Percentiles rank a stretch among this genome's conserved stretches.
Evolutionary conservation across 1,140 invertebrate species (phyloP).

Genomic region (Pogonomyrmex barbatus): DNA sequence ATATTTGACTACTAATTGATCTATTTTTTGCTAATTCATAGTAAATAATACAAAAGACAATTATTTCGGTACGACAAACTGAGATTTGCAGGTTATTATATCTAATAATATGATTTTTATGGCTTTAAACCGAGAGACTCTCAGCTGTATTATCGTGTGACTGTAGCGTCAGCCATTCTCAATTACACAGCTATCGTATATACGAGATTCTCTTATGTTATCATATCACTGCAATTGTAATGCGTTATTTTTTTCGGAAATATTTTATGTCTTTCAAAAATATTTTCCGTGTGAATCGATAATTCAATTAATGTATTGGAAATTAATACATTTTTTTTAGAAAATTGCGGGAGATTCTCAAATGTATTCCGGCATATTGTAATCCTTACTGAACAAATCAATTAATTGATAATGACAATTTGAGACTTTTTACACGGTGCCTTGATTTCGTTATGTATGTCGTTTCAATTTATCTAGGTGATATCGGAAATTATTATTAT

Average conservation of each 20-base stretch:
- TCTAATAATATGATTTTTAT: conserved; percentile 73
- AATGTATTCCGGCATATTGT: conserved; percentile 87
- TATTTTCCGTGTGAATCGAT: conserved; percentile 5
- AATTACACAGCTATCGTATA: conserved; percentile 54
- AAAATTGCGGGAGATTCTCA: conserved; percentile 86
- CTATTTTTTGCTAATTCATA: background rate
- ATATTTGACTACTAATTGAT: background rate
- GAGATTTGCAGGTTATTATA: conserved; percentile 15
- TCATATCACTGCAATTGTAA: background rate
- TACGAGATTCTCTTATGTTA: conserved; percentile 71
- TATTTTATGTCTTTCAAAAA: background rate
- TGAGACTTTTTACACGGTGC: conserved; percentile 95
- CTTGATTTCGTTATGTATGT: conserved; percentile 98
- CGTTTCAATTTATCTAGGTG: conserved; percentile 88
- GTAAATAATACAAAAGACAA: background rate
- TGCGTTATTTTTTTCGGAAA: background rate
- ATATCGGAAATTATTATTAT: conserved; percentile 99
- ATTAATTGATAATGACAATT: conserved; percentile 99
- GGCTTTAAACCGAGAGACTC: conserved; percentile 79
- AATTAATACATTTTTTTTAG: conserved; percentile 86
- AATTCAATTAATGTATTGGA: background rate
- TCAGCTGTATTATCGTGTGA: conserved; percentile 61
- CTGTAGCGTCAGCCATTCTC: conserved; percentile 81
- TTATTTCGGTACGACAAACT: background rate
- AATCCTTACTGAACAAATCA: conserved; percentile 99